phyloP scores from a whole-genome alignment of 2,113 vertebrate genomes.

The Pseudorasbora parva region DNA sequence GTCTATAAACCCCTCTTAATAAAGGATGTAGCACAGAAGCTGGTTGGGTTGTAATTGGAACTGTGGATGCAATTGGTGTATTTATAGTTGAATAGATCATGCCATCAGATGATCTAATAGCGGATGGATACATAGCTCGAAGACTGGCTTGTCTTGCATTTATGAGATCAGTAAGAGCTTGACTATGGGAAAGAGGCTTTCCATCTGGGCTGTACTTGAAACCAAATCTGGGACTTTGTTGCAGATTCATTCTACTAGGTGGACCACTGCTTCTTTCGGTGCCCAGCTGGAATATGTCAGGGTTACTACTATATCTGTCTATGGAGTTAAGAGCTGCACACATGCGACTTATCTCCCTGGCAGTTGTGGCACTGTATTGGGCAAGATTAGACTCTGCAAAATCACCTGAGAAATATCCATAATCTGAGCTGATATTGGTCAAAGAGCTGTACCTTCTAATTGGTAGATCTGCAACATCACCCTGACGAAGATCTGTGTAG shows the following conservation, averaged over 20 bases:
- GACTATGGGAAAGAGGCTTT: slow-evolving; percentile 77
- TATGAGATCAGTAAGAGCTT: slow-evolving; percentile 82
- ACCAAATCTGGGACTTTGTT: slow-evolving; percentile 82
- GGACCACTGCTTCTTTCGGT: slow-evolving; percentile 73
- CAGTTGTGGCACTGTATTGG: slow-evolving; percentile 95
- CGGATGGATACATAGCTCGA: slow-evolving; percentile 89
- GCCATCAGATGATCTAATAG: slow-evolving; percentile 89
- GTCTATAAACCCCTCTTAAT: slow-evolving; percentile 87
- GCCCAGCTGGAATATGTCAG: slow-evolving; percentile 85
- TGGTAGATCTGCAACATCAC: slow-evolving; percentile 84
- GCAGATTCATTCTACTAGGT: slow-evolving; percentile 69
- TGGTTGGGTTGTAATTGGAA: slow-evolving; percentile 97
- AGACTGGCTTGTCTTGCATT: slow-evolving; percentile 82
- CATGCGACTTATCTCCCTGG: slow-evolving; percentile 97
- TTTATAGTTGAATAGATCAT: slow-evolving; percentile 99
- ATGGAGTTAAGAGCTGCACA: slow-evolving; percentile 98
- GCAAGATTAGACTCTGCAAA: slow-evolving; percentile 92
- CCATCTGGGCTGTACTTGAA: slow-evolving; percentile 86
- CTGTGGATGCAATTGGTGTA: slow-evolving; percentile 94
- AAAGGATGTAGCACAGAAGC: slow-evolving; percentile 87
- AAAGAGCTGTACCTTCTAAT: slow-evolving; percentile 92
- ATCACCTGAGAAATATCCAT: slow-evolving; percentile 86
- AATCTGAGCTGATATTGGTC: slow-evolving; percentile 94
- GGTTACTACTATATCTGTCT: slow-evolving; percentile 85
- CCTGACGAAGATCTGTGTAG: slow-evolving; percentile 90